Conservation (phyloP, 2,888 invertebrate genomes). For the Anticlea derivata region DNA sequence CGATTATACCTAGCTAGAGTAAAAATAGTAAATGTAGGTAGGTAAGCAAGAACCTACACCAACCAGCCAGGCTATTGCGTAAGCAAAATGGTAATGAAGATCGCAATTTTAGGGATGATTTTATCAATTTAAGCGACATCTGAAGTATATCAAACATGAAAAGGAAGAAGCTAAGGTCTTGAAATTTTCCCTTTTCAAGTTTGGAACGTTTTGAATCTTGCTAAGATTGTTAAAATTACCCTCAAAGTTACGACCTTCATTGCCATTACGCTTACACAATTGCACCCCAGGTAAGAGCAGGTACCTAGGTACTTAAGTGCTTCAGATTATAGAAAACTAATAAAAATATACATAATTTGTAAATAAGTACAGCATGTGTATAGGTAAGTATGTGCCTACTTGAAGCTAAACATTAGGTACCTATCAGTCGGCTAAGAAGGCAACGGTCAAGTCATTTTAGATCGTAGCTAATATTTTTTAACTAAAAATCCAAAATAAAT, state of each 20-base stretch:
- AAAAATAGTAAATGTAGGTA: not conserved
- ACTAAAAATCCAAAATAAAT: constrained; percentile 2
- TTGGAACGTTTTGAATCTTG: no score
- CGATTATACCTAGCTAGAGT: not conserved
- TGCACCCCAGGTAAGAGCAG: no score
- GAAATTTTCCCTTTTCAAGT: no score
- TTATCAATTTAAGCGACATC: no score
- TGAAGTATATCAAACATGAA: no score
- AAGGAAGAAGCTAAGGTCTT: no score
- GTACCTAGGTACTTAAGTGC: not conserved
- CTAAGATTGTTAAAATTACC: no score
- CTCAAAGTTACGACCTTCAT: no score
- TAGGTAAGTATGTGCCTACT: constrained; percentile 2
- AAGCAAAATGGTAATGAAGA: no score
- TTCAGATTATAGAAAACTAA: not conserved
- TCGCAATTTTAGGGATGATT: no score
- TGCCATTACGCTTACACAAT: no score
- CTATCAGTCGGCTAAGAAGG: not conserved
- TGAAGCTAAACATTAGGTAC: not conserved
- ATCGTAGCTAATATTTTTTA: not conserved
- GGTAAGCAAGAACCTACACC: not conserved
- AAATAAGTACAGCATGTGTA: constrained; percentile 1
- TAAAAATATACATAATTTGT: constrained; percentile 2
- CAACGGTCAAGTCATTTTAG: not conserved
- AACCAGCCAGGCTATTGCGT: no score